These are phyloP conservation scores for Chanos chanos DNA, from an alignment of 2,797 vertebrate genomes.

Conservation along the genomic window DNA sequence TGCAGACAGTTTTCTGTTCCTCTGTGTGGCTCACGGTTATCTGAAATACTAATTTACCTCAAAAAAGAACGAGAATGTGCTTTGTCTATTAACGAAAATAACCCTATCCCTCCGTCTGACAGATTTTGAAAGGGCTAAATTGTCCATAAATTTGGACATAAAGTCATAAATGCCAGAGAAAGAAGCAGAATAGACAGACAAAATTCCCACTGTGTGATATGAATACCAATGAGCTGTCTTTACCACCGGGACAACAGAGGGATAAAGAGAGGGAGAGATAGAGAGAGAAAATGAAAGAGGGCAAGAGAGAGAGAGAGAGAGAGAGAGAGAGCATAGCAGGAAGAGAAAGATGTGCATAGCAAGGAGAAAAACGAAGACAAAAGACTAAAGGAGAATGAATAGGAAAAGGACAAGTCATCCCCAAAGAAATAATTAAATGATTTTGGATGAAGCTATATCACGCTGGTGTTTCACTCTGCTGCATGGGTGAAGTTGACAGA, in stretches of 20 bases:
- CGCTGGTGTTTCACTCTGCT: too few relatives aligned
- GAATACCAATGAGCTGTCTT: conserved; percentile 55
- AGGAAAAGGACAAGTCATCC: too few relatives aligned
- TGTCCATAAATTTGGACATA: conserved; percentile 67
- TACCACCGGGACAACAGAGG: conserved; percentile 18
- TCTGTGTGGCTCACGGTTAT: conserved; percentile 46
- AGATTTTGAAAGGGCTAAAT: conserved; percentile 66
- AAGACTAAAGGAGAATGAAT: background rate
- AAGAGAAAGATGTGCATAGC: conserved; percentile 14
- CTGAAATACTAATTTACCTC: conserved; percentile 56
- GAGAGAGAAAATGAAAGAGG: too few relatives aligned
- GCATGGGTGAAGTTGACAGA: too few relatives aligned
- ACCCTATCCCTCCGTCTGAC: conserved; percentile 56
- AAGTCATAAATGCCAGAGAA: conserved; percentile 66
- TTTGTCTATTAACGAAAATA: conserved; percentile 58
- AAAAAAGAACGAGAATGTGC: conserved; percentile 47
- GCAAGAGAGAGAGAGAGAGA: background rate
- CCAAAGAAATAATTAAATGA: too few relatives aligned
- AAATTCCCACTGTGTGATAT: conserved; percentile 52
- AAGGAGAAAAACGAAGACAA: conserved; percentile 3
- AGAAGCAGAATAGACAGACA: conserved; percentile 57
- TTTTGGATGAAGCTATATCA: too few relatives aligned
- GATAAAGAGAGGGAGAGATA: conserved; percentile 31
- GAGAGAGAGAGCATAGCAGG: conserved; percentile 2
- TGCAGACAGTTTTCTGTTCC: conserved; percentile 1